Percentiles rank a stretch among this genome's conserved stretches.
phyloP scores from a whole-genome alignment of 2,888 invertebrate species.

The Camponotus fellah region DNA sequence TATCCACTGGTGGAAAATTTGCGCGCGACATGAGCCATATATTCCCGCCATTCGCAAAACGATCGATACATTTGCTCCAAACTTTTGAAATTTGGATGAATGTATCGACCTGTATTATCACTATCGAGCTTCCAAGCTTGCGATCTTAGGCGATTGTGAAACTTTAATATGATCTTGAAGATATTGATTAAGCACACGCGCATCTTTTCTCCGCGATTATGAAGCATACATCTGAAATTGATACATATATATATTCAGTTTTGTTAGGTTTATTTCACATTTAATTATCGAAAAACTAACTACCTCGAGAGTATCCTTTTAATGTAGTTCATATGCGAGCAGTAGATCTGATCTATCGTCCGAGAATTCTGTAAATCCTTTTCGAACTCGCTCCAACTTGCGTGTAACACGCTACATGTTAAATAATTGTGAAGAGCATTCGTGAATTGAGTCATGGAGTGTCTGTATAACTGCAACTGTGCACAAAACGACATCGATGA shows the following conservation, averaged over 20 bases:
- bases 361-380: constrained; percentile 89
- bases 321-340: constrained; percentile 91
- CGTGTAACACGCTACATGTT: constrained; percentile 91
- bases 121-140: constrained; percentile 88
- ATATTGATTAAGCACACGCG: constrained; percentile 91
- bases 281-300: constrained; percentile 42
- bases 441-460: constrained; percentile 92
- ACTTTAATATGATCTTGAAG: constrained; percentile 91
- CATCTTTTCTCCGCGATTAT: constrained; percentile 90
- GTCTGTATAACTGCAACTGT: constrained; percentile 90
- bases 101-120: constrained; percentile 85
- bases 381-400: constrained; percentile 92
- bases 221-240: constrained; percentile 89
- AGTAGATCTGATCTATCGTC: constrained; percentile 91
- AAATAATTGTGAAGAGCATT: constrained; percentile 92
- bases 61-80: constrained; percentile 88
- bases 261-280: background rate
- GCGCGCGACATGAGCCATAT: constrained; percentile 89
- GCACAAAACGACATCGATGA: constrained; percentile 33
- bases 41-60: constrained; percentile 88
- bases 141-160: constrained; percentile 88
- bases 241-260: background rate
- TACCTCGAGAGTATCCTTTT: constrained; percentile 91
- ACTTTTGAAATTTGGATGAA: constrained; percentile 88
- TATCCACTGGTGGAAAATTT: constrained; percentile 90